These are phyloP conservation scores for Syrrhaptes paradoxus DNA, from an alignment of 2,113 vertebrate species.

Conservation along the genomic window DNA sequence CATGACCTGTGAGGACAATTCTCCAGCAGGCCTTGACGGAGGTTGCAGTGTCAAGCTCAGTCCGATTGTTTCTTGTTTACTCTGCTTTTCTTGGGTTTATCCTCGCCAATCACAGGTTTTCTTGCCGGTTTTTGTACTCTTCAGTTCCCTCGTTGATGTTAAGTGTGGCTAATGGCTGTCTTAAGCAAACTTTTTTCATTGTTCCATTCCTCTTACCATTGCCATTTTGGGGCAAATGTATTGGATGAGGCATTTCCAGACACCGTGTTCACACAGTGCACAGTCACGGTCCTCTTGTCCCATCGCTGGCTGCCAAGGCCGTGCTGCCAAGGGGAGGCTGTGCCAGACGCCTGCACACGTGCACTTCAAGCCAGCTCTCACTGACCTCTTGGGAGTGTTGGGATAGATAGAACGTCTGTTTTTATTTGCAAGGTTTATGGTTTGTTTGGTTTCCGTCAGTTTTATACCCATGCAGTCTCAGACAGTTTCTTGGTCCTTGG, in stretches of 20 bases:
- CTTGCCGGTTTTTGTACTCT: background rate
- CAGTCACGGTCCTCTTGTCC: background rate
- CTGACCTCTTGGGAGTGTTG: background rate
- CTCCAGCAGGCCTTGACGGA: no score
- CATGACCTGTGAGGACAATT: fast-evolving
- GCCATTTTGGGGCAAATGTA: background rate
- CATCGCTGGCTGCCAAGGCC: background rate
- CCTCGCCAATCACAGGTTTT: background rate
- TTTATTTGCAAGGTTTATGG: background rate
- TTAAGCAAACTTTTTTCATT: background rate
- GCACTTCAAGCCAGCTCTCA: background rate
- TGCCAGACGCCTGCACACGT: background rate
- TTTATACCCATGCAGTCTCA: background rate
- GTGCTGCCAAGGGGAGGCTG: background rate
- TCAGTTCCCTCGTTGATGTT: background rate
- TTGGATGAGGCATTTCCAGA: background rate
- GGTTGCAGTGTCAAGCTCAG: background rate
- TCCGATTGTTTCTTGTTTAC: background rate
- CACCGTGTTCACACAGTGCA: no score
- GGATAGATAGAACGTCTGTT: background rate
- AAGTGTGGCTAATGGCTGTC: background rate
- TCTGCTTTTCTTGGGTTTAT: background rate
- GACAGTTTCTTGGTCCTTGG: background rate
- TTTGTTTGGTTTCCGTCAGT: background rate
- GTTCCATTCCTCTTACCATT: background rate